phyloP scores from a whole-genome alignment of 2,888 invertebrate species.

The Nymphalis urticae region DNA sequence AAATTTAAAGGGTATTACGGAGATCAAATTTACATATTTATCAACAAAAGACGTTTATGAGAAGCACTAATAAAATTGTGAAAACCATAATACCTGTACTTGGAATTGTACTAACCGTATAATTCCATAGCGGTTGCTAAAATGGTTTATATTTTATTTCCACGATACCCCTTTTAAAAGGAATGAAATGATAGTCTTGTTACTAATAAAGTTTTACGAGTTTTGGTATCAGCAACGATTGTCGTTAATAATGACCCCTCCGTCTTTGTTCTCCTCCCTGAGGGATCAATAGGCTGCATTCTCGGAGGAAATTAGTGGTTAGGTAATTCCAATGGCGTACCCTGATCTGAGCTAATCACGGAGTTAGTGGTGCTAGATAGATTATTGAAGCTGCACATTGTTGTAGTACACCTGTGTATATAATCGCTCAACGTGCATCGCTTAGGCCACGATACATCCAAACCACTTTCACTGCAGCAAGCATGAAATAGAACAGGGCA shows the following conservation, averaged over 20 bases:
- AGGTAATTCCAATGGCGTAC: constrained; percentile 25
- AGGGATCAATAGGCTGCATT: constrained; percentile 49
- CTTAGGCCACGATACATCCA: too few species aligned
- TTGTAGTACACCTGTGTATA: neutral
- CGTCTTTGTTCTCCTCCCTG: constrained; percentile 44
- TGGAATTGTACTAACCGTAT: neutral
- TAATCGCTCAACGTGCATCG: neutral
- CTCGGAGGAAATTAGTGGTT: constrained; percentile 54
- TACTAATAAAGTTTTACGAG: constrained; percentile 48
- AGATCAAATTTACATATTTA: too few species aligned
- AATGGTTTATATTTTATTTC: constrained; percentile 1
- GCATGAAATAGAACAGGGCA: too few species aligned
- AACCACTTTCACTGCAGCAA: too few species aligned
- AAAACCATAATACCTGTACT: neutral
- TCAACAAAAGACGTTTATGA: too few species aligned
- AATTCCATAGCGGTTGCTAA: neutral
- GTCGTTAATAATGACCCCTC: constrained; percentile 41
- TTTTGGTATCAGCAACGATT: constrained; percentile 43
- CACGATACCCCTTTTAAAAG: constrained; percentile 4
- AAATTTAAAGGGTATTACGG: too few species aligned
- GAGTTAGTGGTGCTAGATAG: constrained; percentile 9
- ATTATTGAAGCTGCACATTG: neutral
- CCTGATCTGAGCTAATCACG: constrained; percentile 13
- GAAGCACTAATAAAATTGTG: too few species aligned
- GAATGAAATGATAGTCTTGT: constrained; percentile 27